Evolutionary conservation across 2,113 vertebrate species (phyloP), one percentile per base, ranked within the genome.

Genomic region (Noctilio leporinus): DNA sequence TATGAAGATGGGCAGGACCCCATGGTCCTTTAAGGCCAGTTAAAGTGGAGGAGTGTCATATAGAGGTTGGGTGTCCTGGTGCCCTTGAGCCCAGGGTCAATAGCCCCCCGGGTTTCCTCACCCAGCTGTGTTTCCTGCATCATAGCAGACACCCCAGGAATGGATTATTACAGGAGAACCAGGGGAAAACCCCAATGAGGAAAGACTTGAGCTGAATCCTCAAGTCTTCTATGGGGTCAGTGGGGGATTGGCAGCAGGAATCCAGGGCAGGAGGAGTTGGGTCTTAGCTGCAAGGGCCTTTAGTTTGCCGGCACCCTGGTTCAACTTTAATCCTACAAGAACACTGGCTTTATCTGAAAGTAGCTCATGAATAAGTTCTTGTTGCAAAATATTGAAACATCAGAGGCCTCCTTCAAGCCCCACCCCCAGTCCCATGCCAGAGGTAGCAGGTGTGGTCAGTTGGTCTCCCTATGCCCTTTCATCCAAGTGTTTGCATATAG

Each of bases 131-230:
- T 19, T 22, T 33, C 49, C 22, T 2, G 1, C 8, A 2, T 35
- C 35, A 24, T 8, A 2, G 47, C 1, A 14, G 51, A 45, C 57
- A 14, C 51, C 22, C n/a, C 0, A 9, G 26, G 7, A 6, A n/a
- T n/a, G n/a, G n/a, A n/a, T n/a, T n/a, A n/a, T n/a, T n/a, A n/a
- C n/a, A n/a, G n/a, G n/a, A n/a, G n/a, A n/a, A n/a, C n/a, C n/a
- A n/a, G n/a, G n/a, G n/a, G n/a, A n/a, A n/a, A n/a, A n/a, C n/a
- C n/a, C n/a, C n/a, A n/a, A n/a, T 15, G 62, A n/a, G 57, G 57
- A 59, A 24, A 28, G 82, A 40, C 65, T n/a, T 30, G 51, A 24
- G 43, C 49, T 28, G 49, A 33, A 53, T 69, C 57, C 9, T 65
- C 16, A n/a, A 3, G 24, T 65, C 47, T 75, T 43, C 81, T 4